A percentile compares a stretch with the other conserved stretches of the same genome.
Evolutionary conservation across 2,113 vertebrate genomes (phyloP).

Genomic region (Podiceps cristatus): DNA sequence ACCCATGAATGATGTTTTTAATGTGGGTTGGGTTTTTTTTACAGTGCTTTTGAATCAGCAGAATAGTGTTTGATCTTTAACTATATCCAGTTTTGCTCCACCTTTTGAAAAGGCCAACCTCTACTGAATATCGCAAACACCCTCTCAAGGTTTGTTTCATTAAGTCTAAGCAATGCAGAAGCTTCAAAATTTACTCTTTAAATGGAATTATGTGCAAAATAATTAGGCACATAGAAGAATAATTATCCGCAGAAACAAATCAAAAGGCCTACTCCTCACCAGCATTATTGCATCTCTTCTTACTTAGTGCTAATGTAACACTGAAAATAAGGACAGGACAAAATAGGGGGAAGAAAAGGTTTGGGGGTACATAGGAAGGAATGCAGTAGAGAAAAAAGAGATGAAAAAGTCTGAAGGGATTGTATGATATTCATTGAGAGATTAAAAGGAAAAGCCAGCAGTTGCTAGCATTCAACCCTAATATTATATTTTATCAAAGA

Average conservation of each 20-base stretch:
- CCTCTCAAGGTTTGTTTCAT: neutral
- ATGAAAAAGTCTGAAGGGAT: neutral
- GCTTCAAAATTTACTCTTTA: neutral
- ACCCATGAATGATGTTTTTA: neutral
- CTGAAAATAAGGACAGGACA: neutral
- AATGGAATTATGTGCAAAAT: neutral
- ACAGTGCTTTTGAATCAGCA: neutral
- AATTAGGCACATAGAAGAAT: neutral
- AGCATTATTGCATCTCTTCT: neutral
- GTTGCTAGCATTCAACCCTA: neutral
- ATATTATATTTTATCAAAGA: conserved; percentile 28
- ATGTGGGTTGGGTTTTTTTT: neutral
- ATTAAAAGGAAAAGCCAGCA: conserved; percentile 14
- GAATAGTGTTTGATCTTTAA: neutral
- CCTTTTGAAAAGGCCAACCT: neutral
- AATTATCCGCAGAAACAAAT: neutral
- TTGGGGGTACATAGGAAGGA: neutral
- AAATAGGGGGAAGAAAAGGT: neutral
- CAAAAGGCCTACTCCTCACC: neutral
- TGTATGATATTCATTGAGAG: neutral
- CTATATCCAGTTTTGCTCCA: neutral
- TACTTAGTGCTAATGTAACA: neutral
- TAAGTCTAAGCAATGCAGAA: neutral
- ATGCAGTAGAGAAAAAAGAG: neutral
- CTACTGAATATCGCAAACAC: neutral